These are phyloP conservation scores for Coracopsis vasa DNA, from an alignment of 2,113 vertebrate species.

Conservation along the genomic window DNA sequence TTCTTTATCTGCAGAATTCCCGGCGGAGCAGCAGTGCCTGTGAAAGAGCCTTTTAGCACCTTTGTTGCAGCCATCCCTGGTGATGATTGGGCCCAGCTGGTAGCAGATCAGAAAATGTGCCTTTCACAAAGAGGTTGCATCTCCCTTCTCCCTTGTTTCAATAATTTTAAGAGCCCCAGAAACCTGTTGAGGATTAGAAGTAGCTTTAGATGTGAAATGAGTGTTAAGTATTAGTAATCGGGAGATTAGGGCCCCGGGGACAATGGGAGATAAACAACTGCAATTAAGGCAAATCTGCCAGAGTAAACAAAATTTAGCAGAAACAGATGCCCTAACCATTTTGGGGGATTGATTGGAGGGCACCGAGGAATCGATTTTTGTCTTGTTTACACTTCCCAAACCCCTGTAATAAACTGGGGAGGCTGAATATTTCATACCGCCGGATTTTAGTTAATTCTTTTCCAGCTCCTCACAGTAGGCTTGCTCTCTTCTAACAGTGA, in stretches of 20 bases:
- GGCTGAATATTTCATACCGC: conserved; percentile 79
- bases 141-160: conserved; percentile 61
- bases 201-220: conserved; percentile 86
- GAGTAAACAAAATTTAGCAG: conserved; percentile 80
- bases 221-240: conserved; percentile 89
- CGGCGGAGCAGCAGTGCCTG: conserved; percentile 81
- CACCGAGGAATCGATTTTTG: conserved; percentile 88
- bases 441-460: conserved; percentile 80
- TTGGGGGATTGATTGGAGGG: conserved; percentile 84
- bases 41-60: conserved; percentile 93
- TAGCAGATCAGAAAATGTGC: conserved; percentile 81
- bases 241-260: conserved; percentile 82
- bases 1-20: conserved; percentile 73
- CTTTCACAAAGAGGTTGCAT: conserved; percentile 83
- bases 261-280: conserved; percentile 85
- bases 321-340: conserved; percentile 83
- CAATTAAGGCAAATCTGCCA: conserved; percentile 84
- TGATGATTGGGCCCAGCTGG: conserved; percentile 87
- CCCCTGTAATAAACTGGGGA: conserved; percentile 78
- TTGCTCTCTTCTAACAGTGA: conserved; percentile 70
- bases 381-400: conserved; percentile 94
- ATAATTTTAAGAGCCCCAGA: conserved; percentile 77
- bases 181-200: conserved; percentile 85
- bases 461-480: conserved; percentile 71
- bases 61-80: conserved; percentile 84